phyloP scores from a whole-genome alignment of 2,888 invertebrate species.

The Ormyrus labotus region DNA sequence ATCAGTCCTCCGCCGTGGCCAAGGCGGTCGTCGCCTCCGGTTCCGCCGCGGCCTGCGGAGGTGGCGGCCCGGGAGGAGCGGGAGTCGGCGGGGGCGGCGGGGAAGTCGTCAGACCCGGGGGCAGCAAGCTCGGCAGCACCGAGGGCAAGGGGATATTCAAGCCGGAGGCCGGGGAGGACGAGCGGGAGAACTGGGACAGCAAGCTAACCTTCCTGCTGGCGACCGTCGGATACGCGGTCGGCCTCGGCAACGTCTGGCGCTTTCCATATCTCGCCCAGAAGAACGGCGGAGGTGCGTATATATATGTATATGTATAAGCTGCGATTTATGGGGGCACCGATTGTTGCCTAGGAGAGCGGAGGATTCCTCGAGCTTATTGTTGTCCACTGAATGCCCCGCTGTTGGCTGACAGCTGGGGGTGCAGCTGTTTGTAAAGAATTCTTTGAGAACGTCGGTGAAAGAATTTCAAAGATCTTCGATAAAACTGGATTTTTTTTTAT shows the following conservation, averaged over 20 bases:
- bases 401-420: too few relatives aligned
- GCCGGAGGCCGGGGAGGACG: conserved; percentile 84
- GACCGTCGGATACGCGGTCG: conserved; percentile 96
- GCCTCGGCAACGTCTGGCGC: conserved; percentile 96
- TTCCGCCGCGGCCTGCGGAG: too few relatives aligned
- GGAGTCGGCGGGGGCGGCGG: conserved; percentile 43
- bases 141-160: conserved; percentile 82
- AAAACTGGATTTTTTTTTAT: too few relatives aligned
- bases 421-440: too few relatives aligned
- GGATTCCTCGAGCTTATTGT: too few relatives aligned
- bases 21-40: too few relatives aligned
- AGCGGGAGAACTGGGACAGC: conserved; percentile 94
- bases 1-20: too few relatives aligned
- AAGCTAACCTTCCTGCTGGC: conserved; percentile 94
- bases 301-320: neutral
- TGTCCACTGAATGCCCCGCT: too few relatives aligned
- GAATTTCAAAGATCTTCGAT: too few relatives aligned
- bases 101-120: conserved; percentile 57
- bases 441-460: too few relatives aligned
- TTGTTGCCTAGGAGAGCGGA: too few relatives aligned
- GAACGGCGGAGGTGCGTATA: conserved; percentile 86
- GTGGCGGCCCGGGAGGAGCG: neutral
- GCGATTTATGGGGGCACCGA: too few relatives aligned
- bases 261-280: conserved; percentile 97
- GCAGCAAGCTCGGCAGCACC: conserved; percentile 81